Conservation (phyloP, 2,113 vertebrate genomes). For the Monopterus albus region DNA sequence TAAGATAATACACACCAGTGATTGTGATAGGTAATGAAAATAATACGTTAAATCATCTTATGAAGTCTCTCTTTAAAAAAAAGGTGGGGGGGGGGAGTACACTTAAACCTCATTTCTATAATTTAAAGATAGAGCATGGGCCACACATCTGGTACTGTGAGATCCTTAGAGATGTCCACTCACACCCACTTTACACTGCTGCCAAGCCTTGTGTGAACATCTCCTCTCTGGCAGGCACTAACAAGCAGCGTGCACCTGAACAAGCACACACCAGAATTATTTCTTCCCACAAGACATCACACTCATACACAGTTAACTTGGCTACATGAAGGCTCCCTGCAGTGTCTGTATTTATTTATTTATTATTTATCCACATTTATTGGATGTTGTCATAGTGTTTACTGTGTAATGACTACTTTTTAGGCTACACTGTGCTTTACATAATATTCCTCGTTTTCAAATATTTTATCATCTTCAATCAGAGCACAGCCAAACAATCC, state of each 20-base stretch:
- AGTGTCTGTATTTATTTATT: not conserved
- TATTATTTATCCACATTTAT: no score
- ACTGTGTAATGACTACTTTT: not conserved
- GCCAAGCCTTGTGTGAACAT: not conserved
- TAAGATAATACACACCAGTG: no score
- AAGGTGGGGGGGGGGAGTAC: no score
- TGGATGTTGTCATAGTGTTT: no score
- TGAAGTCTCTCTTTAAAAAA: no score
- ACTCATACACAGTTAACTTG: slow-evolving; percentile 20
- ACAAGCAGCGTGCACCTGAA: not conserved
- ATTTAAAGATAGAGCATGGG: not conserved
- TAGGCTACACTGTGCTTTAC: not conserved
- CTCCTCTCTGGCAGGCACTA: slow-evolving; percentile 18
- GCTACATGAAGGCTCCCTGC: not conserved
- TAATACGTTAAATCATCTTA: no score
- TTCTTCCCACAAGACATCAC: slow-evolving; percentile 28
- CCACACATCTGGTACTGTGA: not conserved
- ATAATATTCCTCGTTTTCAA: not conserved
- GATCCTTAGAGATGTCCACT: not conserved
- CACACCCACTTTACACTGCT: slow-evolving; percentile 17
- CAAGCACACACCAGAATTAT: slow-evolving; percentile 15
- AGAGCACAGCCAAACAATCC: not conserved
- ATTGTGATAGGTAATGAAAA: no score
- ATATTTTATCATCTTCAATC: not conserved
- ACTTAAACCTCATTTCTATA: no score